phyloP scores from a whole-genome alignment of 2,113 vertebrate genomes.

The cat (Felis catus) region DNA sequence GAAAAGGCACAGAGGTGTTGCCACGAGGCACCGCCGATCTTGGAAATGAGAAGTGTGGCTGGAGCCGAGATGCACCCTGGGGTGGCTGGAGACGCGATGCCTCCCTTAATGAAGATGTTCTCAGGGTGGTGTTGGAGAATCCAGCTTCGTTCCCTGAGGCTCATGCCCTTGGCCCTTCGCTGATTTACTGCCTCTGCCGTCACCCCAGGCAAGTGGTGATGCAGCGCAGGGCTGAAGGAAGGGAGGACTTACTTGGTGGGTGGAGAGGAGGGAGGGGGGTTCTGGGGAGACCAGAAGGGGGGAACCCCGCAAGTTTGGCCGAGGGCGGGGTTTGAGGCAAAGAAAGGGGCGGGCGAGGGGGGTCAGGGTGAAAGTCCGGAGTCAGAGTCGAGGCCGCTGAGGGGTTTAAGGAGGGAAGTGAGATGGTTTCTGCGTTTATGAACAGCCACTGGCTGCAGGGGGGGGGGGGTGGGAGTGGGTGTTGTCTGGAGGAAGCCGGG shows the following conservation, averaged over 20 bases:
- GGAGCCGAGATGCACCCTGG: neutral
- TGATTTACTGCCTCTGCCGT: neutral
- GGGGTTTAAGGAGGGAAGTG: too few species aligned
- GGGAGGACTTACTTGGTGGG: neutral
- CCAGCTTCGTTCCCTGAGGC: neutral
- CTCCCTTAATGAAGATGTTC: too few species aligned
- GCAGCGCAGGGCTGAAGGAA: neutral
- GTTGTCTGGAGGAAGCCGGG: neutral
- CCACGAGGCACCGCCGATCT: rapidly evolving
- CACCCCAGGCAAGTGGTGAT: rapidly evolving
- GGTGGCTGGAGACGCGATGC: neutral
- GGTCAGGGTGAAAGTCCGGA: neutral
- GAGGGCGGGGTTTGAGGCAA: neutral
- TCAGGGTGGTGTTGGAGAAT: rapidly evolving
- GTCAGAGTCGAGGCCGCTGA: neutral
- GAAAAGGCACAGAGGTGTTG: neutral
- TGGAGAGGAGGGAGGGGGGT: neutral
- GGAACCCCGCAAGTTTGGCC: neutral
- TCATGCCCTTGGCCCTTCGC: neutral
- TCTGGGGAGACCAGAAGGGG: neutral
- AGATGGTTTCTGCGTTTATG: neutral
- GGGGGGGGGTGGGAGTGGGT: neutral
- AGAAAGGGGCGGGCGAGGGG: neutral
- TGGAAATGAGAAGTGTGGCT: neutral
- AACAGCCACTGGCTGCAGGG: neutral